phyloP scores from a whole-genome alignment of 2,113 vertebrate genomes.

The Cyanistes caeruleus region DNA sequence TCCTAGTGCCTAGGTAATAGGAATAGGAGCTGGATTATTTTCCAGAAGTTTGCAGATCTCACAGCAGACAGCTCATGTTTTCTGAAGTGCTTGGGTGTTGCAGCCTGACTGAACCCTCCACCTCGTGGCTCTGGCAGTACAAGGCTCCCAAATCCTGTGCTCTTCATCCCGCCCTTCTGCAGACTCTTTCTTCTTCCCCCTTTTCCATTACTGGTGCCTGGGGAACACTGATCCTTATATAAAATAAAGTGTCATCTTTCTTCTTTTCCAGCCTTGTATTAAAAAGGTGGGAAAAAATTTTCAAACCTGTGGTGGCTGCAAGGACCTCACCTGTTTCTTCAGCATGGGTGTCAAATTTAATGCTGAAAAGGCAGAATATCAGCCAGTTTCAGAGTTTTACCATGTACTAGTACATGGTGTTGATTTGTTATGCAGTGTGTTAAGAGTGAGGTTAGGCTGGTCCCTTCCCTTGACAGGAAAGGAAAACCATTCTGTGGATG shows the following conservation, averaged over 20 bases:
- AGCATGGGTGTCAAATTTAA: background rate
- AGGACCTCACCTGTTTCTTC: background rate
- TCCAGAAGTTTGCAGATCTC: background rate
- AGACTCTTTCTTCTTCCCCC: background rate
- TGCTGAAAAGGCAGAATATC: background rate
- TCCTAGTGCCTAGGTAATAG: background rate
- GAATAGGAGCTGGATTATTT: background rate
- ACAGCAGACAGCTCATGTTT: background rate
- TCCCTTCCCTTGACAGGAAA: background rate
- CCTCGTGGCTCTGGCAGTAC: background rate
- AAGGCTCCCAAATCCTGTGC: background rate
- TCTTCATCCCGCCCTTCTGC: background rate
- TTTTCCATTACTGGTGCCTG: background rate
- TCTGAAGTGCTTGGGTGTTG: background rate
- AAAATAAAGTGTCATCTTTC: rapidly evolving
- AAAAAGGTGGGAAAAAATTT: background rate
- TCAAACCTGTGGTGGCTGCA: rapidly evolving
- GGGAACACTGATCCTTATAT: background rate
- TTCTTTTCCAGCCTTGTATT: background rate
- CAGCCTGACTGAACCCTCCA: background rate
- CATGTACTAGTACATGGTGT: background rate
- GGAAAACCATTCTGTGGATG: background rate
- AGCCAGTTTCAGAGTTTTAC: background rate
- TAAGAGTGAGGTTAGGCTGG: background rate
- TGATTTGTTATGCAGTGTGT: background rate